Evolutionary conservation across 2,888 invertebrate genomes (phyloP).

Genomic region (Galeruca laticollis): DNA sequence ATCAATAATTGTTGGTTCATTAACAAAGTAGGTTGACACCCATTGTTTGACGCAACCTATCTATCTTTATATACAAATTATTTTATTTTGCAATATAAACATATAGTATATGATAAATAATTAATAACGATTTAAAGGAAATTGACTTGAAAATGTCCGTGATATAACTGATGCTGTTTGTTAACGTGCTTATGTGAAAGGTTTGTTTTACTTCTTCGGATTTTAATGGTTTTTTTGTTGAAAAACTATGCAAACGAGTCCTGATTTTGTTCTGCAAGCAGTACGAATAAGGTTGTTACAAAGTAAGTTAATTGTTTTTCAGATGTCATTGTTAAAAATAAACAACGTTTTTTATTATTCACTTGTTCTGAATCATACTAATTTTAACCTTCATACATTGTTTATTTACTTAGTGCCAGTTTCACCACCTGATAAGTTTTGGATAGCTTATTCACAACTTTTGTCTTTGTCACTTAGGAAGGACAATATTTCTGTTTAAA

Average conservation of each 20-base stretch:
- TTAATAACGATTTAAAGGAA: constrained; percentile 24
- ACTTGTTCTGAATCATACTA: constrained; percentile 6
- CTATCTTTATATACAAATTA: constrained; percentile 35
- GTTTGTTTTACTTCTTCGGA: constrained; percentile 19
- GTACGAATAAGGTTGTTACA: constrained; percentile 27
- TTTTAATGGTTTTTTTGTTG: constrained; percentile 13
- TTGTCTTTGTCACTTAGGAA: no score
- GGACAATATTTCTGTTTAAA: no score
- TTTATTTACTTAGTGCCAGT: constrained; percentile 6
- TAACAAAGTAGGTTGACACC: constrained; percentile 36
- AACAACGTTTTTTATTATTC: constrained; percentile 2
- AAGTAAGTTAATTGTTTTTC: constrained; percentile 25
- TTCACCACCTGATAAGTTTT: no score
- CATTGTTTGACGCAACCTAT: constrained; percentile 28
- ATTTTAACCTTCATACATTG: constrained; percentile 7
- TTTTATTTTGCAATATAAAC: constrained; percentile 30
- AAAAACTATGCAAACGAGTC: constrained; percentile 21
- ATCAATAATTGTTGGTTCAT: constrained; percentile 19
- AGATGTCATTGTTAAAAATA: constrained; percentile 13
- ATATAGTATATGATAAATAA: constrained; percentile 25
- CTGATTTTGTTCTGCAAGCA: constrained; percentile 24
- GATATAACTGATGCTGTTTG: constrained; percentile 24
- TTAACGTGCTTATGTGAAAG: constrained; percentile 24
- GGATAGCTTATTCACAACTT: no score
- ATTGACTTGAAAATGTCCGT: constrained; percentile 31